phyloP scores from a whole-genome alignment of 2,113 vertebrate genomes.

The Callospermophilus lateralis region DNA sequence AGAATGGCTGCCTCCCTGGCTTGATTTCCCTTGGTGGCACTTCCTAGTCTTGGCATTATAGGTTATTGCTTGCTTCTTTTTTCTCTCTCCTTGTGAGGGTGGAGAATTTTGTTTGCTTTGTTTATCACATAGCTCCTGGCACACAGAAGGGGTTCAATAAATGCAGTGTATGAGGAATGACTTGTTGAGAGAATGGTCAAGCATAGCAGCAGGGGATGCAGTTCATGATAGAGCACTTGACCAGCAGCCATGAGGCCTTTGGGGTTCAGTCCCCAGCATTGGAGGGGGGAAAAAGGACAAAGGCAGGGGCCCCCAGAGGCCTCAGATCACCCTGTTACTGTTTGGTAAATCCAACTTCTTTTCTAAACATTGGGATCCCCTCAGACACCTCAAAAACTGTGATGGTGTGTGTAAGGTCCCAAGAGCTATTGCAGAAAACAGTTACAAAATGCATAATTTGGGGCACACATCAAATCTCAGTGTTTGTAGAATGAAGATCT shows the following conservation, averaged over 20 bases:
- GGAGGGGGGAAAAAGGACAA: not conserved
- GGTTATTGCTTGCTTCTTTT: not conserved
- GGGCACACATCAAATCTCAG: rapidly evolving
- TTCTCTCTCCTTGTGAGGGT: not conserved
- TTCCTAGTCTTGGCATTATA: not conserved
- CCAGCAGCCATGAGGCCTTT: too few relatives aligned
- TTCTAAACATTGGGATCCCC: not conserved
- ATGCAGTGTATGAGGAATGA: not conserved
- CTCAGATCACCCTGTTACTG: not conserved
- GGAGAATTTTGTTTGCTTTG: not conserved
- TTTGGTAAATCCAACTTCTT: not conserved
- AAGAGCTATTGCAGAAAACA: not conserved
- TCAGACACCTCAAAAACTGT: not conserved
- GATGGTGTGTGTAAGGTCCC: not conserved
- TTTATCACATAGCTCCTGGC: not conserved
- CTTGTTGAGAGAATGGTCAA: not conserved
- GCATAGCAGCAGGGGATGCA: too few relatives aligned
- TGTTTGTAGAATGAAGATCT: not conserved
- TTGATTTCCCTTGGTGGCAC: not conserved
- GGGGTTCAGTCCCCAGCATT: too few relatives aligned
- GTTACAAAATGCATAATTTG: rapidly evolving
- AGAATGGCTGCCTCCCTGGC: too few relatives aligned
- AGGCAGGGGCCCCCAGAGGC: too few relatives aligned
- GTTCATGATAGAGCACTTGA: too few relatives aligned
- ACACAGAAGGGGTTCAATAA: not conserved